These are phyloP conservation scores for Petroica traversi DNA, from an alignment of 2,113 vertebrate species.

Conservation along the genomic window DNA sequence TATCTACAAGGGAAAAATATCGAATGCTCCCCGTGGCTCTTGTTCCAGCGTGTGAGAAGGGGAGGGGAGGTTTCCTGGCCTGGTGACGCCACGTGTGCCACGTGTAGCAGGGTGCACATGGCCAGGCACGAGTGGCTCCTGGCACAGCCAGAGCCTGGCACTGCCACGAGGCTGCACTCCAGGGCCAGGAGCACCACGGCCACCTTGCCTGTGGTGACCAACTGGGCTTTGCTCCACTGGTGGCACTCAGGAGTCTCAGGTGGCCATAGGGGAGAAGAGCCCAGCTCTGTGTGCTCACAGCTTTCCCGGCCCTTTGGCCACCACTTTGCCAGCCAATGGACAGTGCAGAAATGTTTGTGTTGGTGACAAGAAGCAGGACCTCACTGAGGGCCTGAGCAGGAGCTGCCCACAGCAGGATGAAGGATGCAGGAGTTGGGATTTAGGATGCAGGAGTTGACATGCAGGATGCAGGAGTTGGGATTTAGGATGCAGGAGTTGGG, in stretches of 20 bases:
- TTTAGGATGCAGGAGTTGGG: not conserved
- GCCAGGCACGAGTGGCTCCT: fast-evolving
- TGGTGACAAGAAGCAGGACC: not conserved
- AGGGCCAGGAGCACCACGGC: fast-evolving
- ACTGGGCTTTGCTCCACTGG: fast-evolving
- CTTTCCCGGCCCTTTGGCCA: not conserved
- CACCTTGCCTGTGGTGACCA: fast-evolving
- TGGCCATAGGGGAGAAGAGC: not conserved
- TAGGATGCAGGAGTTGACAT: too few species aligned
- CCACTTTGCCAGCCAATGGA: not conserved
- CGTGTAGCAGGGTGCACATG: fast-evolving
- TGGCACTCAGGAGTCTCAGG: not conserved
- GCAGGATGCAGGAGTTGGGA: not conserved
- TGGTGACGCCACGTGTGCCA: fast-evolving
- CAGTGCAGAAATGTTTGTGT: fast-evolving
- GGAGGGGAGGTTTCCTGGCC: not conserved
- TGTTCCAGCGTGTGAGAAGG: fast-evolving
- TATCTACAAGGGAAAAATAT: constrained; percentile 4
- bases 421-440: too few species aligned
- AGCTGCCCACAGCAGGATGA: not conserved
- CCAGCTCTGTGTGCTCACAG: fast-evolving
- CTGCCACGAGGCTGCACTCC: fast-evolving
- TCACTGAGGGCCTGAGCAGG: not conserved
- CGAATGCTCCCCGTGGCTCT: not conserved
- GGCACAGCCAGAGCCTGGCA: not conserved